Conservation (phyloP, 1,140 invertebrate species). For the Leguminivora glycinivorella region DNA sequence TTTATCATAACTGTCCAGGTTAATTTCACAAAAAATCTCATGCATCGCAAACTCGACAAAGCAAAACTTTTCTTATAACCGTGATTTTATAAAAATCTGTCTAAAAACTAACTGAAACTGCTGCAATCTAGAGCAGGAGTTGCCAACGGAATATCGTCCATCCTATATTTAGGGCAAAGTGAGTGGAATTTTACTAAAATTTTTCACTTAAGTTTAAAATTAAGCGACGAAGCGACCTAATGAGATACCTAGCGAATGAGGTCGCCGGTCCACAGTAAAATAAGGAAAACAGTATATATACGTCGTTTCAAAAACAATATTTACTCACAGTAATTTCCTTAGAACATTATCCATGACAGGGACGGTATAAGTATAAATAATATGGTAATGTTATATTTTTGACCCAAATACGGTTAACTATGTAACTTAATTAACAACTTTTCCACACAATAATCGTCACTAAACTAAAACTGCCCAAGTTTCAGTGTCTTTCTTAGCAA, state of each 20-base stretch:
- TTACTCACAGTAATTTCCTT: too few relatives aligned
- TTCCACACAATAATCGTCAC: too few relatives aligned
- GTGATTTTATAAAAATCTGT: not conserved
- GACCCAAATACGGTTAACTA: too few relatives aligned
- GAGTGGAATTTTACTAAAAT: slow-evolving; percentile 26
- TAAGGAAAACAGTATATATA: not conserved
- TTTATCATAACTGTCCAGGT: too few relatives aligned
- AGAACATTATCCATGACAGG: too few relatives aligned
- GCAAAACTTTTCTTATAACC: not conserved
- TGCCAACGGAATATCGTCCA: not conserved
- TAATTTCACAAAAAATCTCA: not conserved
- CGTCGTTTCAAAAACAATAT: too few relatives aligned
- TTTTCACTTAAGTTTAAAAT: slow-evolving; percentile 43
- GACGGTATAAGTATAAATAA: too few relatives aligned
- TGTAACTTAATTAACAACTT: too few relatives aligned
- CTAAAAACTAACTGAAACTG: not conserved
- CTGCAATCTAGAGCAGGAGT: not conserved
- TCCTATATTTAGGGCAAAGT: not conserved
- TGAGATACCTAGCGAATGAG: slow-evolving; percentile 41
- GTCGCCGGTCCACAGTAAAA: slow-evolving; percentile 29
- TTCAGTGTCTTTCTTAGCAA: too few relatives aligned
- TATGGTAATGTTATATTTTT: too few relatives aligned
- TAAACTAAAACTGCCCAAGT: too few relatives aligned
- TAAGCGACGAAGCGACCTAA: slow-evolving; percentile 41
- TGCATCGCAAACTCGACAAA: not conserved